phyloP scores from a whole-genome alignment of 2,888 invertebrate genomes.

The Portevinia maculata region DNA sequence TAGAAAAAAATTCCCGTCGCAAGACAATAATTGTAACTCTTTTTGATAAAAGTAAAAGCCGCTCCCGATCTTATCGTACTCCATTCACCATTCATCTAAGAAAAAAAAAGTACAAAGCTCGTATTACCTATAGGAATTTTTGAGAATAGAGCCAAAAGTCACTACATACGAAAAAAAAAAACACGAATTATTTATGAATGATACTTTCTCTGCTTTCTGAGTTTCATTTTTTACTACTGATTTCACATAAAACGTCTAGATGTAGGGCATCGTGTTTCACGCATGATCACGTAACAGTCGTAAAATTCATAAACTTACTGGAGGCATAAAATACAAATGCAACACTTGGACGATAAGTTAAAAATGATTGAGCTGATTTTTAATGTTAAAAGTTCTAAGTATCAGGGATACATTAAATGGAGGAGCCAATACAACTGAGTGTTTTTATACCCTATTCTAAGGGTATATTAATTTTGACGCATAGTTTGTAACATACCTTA shows the following conservation, averaged over 20 bases:
- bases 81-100: too few relatives aligned
- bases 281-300: conserved; percentile 2
- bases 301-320: neutral
- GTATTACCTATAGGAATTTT: neutral
- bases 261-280: neutral
- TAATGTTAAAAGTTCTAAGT: neutral
- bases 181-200: neutral
- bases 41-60: too few relatives aligned
- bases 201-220: neutral
- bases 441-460: too few relatives aligned
- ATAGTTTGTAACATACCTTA: too few relatives aligned
- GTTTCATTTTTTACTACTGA: neutral
- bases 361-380: neutral
- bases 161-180: neutral
- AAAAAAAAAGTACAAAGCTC: too few relatives aligned
- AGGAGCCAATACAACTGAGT: too few relatives aligned
- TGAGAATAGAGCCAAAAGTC: neutral
- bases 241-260: conserved; percentile 2
- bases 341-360: neutral
- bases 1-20: too few relatives aligned
- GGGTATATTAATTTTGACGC: too few relatives aligned
- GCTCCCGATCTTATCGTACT: too few relatives aligned
- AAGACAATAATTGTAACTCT: too few relatives aligned
- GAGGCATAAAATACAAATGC: too few relatives aligned
- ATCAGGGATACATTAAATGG: neutral